Evolutionary conservation across 92 coral and sea anemone species (phyloP).

Genomic region (Ricordea florida): DNA sequence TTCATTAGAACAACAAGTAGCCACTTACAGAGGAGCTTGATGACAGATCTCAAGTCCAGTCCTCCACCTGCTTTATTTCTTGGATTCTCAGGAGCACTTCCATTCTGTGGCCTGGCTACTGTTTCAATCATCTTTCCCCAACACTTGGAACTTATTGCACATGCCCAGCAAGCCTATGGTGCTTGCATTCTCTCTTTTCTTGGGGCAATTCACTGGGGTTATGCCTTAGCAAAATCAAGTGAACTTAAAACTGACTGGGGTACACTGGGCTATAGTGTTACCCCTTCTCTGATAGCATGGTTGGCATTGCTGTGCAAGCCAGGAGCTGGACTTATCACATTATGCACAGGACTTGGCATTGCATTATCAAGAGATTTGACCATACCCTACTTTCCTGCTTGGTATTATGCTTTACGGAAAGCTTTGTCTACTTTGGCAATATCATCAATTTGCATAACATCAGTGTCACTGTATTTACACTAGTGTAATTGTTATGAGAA

Average conservation of each 20-base stretch:
- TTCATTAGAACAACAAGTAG: slow-evolving; percentile 3
- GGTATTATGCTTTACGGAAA: slow-evolving; percentile 80
- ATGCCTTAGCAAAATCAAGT: slow-evolving; percentile 54
- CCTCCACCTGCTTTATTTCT: slow-evolving; percentile 66
- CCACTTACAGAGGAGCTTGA: slow-evolving; percentile 42
- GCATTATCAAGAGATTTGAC: slow-evolving; percentile 67
- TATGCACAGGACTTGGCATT: slow-evolving; percentile 58
- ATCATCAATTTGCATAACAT: slow-evolving; percentile 58
- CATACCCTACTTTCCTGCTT: slow-evolving; percentile 62
- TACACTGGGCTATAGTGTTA: slow-evolving; percentile 79
- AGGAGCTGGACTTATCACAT: slow-evolving; percentile 63
- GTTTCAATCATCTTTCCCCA: slow-evolving; percentile 57
- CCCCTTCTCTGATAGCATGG: slow-evolving; percentile 82
- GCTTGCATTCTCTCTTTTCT: slow-evolving; percentile 77
- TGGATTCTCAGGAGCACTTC: slow-evolving; percentile 75
- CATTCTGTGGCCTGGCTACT: slow-evolving; percentile 63
- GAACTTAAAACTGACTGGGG: slow-evolving; percentile 64
- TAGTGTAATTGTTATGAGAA: slow-evolving; percentile 1
- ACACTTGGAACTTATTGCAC: slow-evolving; percentile 52
- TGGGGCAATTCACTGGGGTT: slow-evolving; percentile 88
- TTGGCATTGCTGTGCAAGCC: slow-evolving; percentile 64
- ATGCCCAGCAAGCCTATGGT: slow-evolving; percentile 80
- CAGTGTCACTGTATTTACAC: slow-evolving; percentile 45
- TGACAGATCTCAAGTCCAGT: slow-evolving; percentile 62
- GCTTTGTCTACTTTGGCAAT: slow-evolving; percentile 65